A percentile compares a stretch with the other conserved stretches of the same genome.
These are phyloP conservation scores for Dicroscelio sp. DNA, from an alignment of 2,888 invertebrate species.

Conservation along the genomic window DNA sequence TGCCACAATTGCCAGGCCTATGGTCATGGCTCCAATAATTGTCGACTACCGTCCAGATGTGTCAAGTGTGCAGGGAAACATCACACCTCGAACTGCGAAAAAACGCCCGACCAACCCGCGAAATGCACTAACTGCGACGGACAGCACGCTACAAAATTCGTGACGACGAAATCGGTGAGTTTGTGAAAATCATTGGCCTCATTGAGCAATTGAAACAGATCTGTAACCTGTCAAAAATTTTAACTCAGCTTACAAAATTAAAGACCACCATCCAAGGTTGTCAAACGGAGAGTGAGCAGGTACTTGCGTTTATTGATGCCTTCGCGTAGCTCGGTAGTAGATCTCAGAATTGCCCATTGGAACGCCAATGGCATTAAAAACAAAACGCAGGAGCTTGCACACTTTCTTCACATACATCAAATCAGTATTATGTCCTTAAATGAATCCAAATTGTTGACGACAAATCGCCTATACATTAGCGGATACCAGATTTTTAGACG, in stretches of 20 bases:
- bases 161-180: slow-evolving; percentile 13
- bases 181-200: neutral
- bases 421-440: slow-evolving; percentile 34
- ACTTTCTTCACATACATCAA: slow-evolving; percentile 16
- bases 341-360: slow-evolving; percentile 48
- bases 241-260: neutral
- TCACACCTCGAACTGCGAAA: neutral
- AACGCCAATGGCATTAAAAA: slow-evolving; percentile 43
- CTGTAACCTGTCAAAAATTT: neutral
- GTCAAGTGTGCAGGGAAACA: slow-evolving; percentile 35
- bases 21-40: slow-evolving; percentile 40
- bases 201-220: neutral
- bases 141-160: neutral
- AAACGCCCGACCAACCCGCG: neutral
- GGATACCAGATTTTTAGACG: neutral
- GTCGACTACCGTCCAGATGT: neutral
- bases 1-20: slow-evolving; percentile 43
- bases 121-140: neutral
- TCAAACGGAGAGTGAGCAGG: slow-evolving; percentile 6
- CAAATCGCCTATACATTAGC: neutral
- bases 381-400: slow-evolving; percentile 36
- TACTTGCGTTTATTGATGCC: neutral
- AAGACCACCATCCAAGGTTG: neutral
- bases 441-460: slow-evolving; percentile 17
- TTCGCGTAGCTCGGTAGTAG: neutral